Conservation (phyloP, 2,888 invertebrate species). For the Lacanobia wlatinum region DNA sequence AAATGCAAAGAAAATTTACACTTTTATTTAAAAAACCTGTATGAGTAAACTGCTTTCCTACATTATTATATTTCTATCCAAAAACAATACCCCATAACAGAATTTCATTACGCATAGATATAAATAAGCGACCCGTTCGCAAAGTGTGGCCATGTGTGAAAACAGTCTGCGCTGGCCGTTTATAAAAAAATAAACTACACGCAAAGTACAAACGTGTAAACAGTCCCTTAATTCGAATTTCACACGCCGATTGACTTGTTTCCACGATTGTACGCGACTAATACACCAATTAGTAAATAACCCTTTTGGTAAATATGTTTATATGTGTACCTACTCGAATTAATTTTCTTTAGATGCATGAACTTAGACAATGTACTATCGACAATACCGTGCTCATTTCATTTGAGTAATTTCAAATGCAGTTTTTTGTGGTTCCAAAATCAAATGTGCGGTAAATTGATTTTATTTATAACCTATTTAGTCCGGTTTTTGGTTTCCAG, state of each 20-base stretch:
- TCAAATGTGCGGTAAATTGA: constrained; percentile 73
- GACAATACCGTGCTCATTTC: constrained; percentile 81
- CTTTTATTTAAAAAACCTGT: not conserved
- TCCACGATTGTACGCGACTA: constrained; percentile 82
- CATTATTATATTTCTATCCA: constrained; percentile 24
- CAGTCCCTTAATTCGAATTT: constrained; percentile 88
- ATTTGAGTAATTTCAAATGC: constrained; percentile 73
- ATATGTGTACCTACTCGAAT: constrained; percentile 76
- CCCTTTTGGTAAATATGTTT: constrained; percentile 82
- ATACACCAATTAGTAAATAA: constrained; percentile 87
- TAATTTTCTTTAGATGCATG: constrained; percentile 79
- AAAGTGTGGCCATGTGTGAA: constrained; percentile 86
- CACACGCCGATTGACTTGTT: constrained; percentile 87
- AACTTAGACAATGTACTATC: constrained; percentile 81
- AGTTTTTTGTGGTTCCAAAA: constrained; percentile 75
- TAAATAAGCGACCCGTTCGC: constrained; percentile 70
- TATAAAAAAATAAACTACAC: constrained; percentile 79
- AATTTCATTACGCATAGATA: constrained; percentile 61
- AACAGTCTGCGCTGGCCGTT: constrained; percentile 80
- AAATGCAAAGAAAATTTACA: not conserved
- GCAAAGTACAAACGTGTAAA: constrained; percentile 83
- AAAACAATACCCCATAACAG: constrained; percentile 27
- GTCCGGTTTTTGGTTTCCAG: constrained; percentile 64
- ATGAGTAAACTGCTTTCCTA: not conserved
- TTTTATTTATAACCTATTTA: constrained; percentile 71